These are phyloP conservation scores for Sericinus montela DNA, from an alignment of 2,888 invertebrate species.

Conservation along the genomic window DNA sequence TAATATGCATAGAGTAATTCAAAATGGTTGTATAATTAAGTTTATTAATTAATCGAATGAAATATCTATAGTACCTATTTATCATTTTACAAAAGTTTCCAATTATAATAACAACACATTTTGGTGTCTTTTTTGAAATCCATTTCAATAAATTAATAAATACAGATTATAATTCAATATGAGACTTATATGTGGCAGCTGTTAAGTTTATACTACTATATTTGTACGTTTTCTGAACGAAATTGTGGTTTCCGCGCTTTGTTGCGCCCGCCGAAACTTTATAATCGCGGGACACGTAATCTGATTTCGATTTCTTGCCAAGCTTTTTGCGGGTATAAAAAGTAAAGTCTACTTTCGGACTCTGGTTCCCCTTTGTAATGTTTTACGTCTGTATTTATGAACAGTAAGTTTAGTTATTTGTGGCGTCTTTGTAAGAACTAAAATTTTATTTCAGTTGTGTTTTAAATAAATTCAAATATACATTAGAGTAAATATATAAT, in stretches of 20 bases:
- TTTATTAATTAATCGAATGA: too few species aligned
- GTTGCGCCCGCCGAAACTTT: constrained; percentile 57
- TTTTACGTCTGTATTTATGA: constrained; percentile 43
- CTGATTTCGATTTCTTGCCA: constrained; percentile 65
- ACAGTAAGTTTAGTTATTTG: constrained; percentile 19
- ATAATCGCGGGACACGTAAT: constrained; percentile 63
- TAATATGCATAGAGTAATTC: too few species aligned
- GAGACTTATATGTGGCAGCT: neutral
- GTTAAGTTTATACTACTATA: constrained; percentile 11
- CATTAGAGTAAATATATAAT: too few species aligned
- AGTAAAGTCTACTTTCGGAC: constrained; percentile 48
- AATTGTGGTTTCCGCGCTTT: constrained; percentile 42
- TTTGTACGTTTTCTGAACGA: constrained; percentile 27
- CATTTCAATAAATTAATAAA: too few species aligned
- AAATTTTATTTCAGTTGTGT: neutral
- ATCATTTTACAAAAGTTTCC: too few species aligned
- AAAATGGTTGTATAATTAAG: too few species aligned
- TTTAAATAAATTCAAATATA: too few species aligned
- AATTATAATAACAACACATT: neutral
- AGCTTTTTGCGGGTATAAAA: constrained; percentile 63
- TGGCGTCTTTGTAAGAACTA: constrained; percentile 20
- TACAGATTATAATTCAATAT: too few species aligned
- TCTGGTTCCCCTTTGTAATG: constrained; percentile 44
- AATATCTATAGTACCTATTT: too few species aligned
- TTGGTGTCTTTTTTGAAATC: too few species aligned